Conservation (phyloP, 2,888 invertebrate species). For the Netelia fuscicornis region DNA sequence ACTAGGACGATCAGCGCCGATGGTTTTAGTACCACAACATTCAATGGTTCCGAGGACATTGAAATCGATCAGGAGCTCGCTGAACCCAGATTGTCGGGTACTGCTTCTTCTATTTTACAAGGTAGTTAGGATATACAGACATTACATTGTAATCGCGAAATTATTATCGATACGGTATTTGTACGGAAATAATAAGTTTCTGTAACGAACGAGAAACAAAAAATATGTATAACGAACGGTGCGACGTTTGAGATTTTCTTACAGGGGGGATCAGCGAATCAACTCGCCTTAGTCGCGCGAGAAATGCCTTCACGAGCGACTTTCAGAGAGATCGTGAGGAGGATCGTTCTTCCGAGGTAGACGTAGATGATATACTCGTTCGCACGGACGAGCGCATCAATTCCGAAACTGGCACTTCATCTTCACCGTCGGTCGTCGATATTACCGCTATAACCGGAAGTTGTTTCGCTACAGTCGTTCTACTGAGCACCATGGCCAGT, state of each 20-base stretch:
- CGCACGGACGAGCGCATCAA: constrained; percentile 65
- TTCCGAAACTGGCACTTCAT: constrained; percentile 65
- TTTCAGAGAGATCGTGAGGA: constrained; percentile 78
- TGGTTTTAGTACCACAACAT: constrained; percentile 70
- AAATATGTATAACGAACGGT: constrained; percentile 4
- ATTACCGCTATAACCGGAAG: constrained; percentile 82
- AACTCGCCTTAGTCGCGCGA: constrained; percentile 79
- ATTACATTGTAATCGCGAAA: background rate
- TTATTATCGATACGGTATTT: background rate
- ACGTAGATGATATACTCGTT: constrained; percentile 67
- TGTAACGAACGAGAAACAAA: background rate
- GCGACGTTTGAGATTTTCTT: constrained; percentile 58
- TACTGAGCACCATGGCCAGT: constrained; percentile 81
- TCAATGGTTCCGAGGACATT: constrained; percentile 76
- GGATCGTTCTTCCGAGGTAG: constrained; percentile 73
- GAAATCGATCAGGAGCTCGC: constrained; percentile 76
- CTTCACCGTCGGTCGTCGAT: constrained; percentile 75
- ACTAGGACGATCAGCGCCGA: constrained; percentile 71
- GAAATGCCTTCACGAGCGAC: constrained; percentile 79
- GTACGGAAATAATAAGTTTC: background rate
- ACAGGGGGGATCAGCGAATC: constrained; percentile 77
- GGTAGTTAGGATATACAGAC: constrained; percentile 65
- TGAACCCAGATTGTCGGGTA: constrained; percentile 77
- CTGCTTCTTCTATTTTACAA: constrained; percentile 79
- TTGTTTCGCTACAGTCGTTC: constrained; percentile 80